Conservation (phyloP, 2,888 invertebrate species). For the Drosophila diplacantha region DNA sequence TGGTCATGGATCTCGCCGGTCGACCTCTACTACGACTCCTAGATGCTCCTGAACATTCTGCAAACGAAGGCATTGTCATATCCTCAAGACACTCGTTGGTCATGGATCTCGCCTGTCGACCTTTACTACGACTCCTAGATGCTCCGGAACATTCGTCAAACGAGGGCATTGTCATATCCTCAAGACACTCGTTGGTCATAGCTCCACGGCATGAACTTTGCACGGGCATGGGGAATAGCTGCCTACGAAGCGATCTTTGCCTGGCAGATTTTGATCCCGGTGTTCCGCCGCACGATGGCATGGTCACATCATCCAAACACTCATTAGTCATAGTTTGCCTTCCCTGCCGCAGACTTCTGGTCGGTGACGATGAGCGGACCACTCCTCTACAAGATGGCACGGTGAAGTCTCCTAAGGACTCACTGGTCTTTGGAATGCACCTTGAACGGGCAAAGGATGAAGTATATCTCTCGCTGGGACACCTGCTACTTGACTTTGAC, state of each 20-base stretch:
- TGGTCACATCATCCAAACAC: slow-evolving; percentile 27
- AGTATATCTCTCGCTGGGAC: slow-evolving; percentile 12
- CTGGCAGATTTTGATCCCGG: background rate
- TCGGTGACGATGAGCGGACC: background rate
- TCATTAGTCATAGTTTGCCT: slow-evolving; percentile 9
- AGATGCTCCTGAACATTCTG: background rate
- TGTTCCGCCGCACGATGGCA: slow-evolving; percentile 5
- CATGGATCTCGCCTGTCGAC: background rate
- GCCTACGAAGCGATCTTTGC: background rate
- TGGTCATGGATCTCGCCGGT: background rate
- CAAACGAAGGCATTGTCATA: background rate
- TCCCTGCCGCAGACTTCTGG: background rate
- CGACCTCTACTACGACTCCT: background rate
- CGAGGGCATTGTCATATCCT: background rate
- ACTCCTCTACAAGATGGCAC: too few species aligned
- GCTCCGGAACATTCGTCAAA: background rate
- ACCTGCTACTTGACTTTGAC: slow-evolving; percentile 1
- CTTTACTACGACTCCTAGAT: background rate
- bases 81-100: background rate
- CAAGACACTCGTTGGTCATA: background rate
- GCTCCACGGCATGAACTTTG: background rate
- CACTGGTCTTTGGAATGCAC: background rate
- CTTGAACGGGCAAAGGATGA: background rate
- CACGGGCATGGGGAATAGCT: background rate
- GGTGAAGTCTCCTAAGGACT: slow-evolving; percentile 19